Conservation (phyloP, 2,113 vertebrate genomes). For the Platanista minor region DNA sequence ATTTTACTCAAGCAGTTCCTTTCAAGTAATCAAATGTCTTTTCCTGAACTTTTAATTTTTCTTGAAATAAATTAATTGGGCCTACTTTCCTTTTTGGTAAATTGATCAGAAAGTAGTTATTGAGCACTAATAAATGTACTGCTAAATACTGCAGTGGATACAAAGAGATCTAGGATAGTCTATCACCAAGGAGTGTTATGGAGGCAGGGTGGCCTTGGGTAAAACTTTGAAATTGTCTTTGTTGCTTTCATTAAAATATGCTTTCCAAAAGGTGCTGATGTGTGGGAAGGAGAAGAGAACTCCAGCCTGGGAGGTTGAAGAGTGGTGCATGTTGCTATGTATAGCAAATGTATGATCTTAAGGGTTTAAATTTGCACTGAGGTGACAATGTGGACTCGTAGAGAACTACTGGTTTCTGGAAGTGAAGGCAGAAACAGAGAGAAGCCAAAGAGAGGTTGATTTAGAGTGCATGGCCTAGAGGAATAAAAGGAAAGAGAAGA, state of each 20-base stretch:
- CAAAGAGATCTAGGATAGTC: neutral
- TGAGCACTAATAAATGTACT: neutral
- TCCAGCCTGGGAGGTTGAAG: neutral
- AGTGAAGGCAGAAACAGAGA: neutral
- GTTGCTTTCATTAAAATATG: neutral
- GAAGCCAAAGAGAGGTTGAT: neutral
- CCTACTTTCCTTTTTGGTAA: neutral
- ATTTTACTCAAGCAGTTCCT: neutral
- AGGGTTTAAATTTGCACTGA: neutral
- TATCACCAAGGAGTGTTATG: neutral
- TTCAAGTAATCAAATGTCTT: slow-evolving; percentile 49
- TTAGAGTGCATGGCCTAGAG: neutral
- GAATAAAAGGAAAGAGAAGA: neutral
- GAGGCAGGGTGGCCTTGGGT: neutral
- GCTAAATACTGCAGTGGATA: neutral
- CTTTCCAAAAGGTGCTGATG: neutral
- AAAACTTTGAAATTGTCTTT: neutral
- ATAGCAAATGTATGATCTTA: neutral
- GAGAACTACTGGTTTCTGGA: slow-evolving; percentile 1
- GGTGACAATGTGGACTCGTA: neutral
- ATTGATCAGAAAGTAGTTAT: neutral
- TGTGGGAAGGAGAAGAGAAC: neutral
- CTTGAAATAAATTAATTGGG: neutral
- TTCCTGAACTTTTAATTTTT: neutral
- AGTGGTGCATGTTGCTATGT: neutral